Conservation (phyloP, 2,113 vertebrate species). For the Gracilinanus agilis region DNA sequence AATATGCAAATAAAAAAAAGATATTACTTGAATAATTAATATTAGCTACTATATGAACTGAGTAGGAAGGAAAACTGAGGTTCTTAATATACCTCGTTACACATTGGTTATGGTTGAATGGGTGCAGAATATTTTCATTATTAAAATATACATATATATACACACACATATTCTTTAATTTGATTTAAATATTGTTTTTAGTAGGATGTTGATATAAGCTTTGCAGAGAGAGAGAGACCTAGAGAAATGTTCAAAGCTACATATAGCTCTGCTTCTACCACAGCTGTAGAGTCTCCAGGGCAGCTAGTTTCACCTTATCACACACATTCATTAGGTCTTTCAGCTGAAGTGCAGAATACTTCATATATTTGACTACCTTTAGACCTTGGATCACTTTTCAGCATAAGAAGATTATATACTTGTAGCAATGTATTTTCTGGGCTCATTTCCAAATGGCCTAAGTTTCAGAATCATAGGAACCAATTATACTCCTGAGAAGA, state of each 20-base stretch:
- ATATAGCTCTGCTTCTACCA: conserved; percentile 98
- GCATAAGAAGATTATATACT: background rate
- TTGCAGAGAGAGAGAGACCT: conserved; percentile 85
- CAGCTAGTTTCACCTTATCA: conserved; percentile 98
- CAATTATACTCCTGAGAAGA: too few relatives aligned
- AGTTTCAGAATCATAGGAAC: too few relatives aligned
- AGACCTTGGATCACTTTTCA: background rate
- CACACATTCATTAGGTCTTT: conserved; percentile 99
- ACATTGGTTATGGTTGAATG: conserved; percentile 82
- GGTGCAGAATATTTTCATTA: conserved; percentile 87
- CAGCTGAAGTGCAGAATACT: conserved; percentile 59
- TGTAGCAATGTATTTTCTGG: background rate
- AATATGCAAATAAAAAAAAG: background rate
- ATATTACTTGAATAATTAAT: too few relatives aligned
- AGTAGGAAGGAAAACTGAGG: conserved; percentile 74
- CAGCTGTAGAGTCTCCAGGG: conserved; percentile 96
- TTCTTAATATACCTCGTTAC: conserved; percentile 82
- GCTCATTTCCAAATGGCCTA: too few relatives aligned
- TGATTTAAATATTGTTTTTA: conserved; percentile 91
- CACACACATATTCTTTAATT: too few relatives aligned
- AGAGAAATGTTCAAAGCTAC: conserved; percentile 92
- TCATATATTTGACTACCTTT: background rate
- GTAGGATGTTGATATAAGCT: conserved; percentile 88
- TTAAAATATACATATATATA: too few relatives aligned
- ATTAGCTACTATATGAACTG: conserved; percentile 83